Percentiles rank a stretch among this genome's conserved stretches.
Conservation (phyloP, 1,140 invertebrate genomes). For the Drosophila ogumai region DNA sequence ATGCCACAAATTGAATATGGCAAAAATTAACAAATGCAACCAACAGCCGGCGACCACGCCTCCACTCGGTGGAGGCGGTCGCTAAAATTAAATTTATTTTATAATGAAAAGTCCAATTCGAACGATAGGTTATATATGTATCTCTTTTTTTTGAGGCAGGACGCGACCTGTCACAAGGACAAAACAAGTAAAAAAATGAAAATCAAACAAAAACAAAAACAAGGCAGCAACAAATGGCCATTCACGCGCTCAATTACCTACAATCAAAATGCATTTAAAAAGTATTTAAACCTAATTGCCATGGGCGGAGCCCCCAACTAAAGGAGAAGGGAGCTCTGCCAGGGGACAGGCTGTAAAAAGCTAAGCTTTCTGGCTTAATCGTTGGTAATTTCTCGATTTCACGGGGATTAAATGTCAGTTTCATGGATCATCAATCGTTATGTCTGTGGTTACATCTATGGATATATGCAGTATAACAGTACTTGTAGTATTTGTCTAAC, state of each 20-base stretch:
- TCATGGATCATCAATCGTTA: conserved; percentile 9
- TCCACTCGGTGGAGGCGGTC: conserved; percentile 10
- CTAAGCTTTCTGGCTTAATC: conserved; percentile 14
- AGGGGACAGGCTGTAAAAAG: not conserved
- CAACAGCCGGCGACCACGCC: conserved; percentile 31
- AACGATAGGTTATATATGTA: not conserved
- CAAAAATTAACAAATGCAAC: conserved; percentile 60
- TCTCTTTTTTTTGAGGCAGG: not conserved
- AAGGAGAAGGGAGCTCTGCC: not conserved
- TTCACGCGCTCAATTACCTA: conserved; percentile 70
- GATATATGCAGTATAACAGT: not conserved
- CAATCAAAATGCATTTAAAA: conserved; percentile 81
- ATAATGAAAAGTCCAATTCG: conserved; percentile 48
- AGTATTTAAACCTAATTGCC: conserved; percentile 75
- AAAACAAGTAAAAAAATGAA: conserved; percentile 17
- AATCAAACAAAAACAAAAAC: not conserved
- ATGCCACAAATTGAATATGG: conserved; percentile 70
- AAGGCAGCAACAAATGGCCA: conserved; percentile 39
- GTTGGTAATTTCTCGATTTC: conserved; percentile 20
- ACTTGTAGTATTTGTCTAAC: conserved; percentile 1
- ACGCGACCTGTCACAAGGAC: not conserved
- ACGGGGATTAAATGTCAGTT: not conserved
- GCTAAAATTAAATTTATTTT: conserved; percentile 75
- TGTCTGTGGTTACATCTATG: conserved; percentile 3
- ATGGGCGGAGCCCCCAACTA: conserved; percentile 4